Evolutionary conservation across 2,797 vertebrate species (phyloP).

Genomic region (Trematomus bernacchii): DNA sequence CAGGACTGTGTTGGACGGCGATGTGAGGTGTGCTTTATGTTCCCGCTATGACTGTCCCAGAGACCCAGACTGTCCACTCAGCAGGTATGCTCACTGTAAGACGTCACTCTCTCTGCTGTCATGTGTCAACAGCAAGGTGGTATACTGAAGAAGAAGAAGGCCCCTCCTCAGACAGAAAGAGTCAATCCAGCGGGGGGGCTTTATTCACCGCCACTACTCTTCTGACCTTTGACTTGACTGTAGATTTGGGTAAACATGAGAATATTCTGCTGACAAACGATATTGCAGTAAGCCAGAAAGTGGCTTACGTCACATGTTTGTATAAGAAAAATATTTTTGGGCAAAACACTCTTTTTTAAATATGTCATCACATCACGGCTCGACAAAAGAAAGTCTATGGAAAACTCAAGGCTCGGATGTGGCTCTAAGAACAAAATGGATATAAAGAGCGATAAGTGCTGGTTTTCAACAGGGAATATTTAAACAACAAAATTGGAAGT

Average conservation of each 20-base stretch:
- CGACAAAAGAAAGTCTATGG: no score
- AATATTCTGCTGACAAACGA: no score
- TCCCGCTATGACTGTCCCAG: conserved; percentile 7
- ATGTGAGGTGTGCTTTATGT: conserved; percentile 23
- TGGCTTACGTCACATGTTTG: no score
- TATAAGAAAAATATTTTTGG: no score
- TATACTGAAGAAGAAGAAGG: neutral
- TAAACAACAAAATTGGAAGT: neutral
- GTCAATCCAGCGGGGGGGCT: neutral
- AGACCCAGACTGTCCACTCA: conserved; percentile 26
- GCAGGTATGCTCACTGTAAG: neutral
- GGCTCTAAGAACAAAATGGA: no score
- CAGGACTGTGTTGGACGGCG: conserved; percentile 53
- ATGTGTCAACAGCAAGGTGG: conserved; percentile 2
- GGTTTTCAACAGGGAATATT: neutral
- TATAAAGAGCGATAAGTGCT: neutral
- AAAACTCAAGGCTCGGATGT: no score
- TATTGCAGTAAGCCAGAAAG: no score
- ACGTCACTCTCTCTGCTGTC: conserved; percentile 16
- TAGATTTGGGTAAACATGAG: no score
- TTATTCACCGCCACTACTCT: no score
- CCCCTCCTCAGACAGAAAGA: neutral
- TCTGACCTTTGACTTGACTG: no score
- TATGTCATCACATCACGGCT: no score
- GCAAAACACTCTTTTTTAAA: no score